A percentile compares a stretch with the other conserved stretches of the same genome.
phyloP scores from a whole-genome alignment of 2,888 invertebrate genomes.

The Drosophila bunnanda region DNA sequence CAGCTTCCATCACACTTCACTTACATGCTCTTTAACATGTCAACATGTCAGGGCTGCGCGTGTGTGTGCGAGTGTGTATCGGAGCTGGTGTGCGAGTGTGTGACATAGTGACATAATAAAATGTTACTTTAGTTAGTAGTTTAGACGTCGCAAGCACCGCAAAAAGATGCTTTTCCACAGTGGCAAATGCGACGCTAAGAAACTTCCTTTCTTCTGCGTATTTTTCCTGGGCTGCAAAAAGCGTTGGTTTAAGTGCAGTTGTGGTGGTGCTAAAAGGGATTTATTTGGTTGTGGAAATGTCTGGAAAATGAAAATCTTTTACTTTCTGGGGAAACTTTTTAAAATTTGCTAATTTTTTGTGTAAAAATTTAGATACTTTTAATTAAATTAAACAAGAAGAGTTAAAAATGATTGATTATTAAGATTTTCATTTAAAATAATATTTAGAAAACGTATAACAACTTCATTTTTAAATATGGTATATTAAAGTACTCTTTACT shows the following conservation, averaged over 20 bases:
- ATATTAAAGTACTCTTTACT: neutral
- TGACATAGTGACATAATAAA: conserved; percentile 80
- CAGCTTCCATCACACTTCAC: conserved; percentile 75
- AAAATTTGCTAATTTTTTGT: no score
- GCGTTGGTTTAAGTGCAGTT: conserved; percentile 6
- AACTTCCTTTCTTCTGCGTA: conserved; percentile 3
- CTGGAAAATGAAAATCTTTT: neutral
- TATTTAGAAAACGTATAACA: neutral
- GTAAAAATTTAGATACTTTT: no score
- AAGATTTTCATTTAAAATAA: neutral
- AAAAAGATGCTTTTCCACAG: conserved; percentile 23
- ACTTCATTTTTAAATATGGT: no score
- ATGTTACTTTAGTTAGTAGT: conserved; percentile 66
- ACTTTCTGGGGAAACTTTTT: no score
- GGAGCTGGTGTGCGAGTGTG: conserved; percentile 22
- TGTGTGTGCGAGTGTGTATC: conserved; percentile 8
- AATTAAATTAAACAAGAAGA: fast-evolving
- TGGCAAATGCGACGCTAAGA: conserved; percentile 9
- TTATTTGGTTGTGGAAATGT: neutral
- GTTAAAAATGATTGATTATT: no score
- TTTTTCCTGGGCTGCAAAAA: conserved; percentile 8
- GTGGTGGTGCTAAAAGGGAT: neutral
- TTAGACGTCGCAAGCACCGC: conserved; percentile 43
- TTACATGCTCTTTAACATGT: conserved; percentile 79
- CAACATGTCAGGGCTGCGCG: conserved; percentile 65